Evolutionary conservation across 1,140 invertebrate genomes (phyloP).

Genomic region (Liolophura sinensis): DNA sequence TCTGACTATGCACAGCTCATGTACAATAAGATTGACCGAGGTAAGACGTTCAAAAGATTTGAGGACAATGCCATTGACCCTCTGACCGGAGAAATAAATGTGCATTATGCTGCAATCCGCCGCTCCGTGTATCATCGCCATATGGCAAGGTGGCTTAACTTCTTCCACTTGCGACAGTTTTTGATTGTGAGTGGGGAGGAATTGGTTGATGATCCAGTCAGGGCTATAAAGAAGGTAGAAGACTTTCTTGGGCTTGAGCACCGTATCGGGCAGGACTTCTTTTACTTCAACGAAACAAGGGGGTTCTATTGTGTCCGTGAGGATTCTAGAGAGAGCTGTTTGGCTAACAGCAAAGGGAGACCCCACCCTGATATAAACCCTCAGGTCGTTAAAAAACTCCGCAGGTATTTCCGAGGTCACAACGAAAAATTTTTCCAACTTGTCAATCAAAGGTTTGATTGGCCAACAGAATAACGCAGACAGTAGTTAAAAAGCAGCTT

Average conservation of each 20-base stretch:
- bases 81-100: slow-evolving; percentile 36
- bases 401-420: slow-evolving; percentile 52
- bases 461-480: slow-evolving; percentile 17
- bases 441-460: slow-evolving; percentile 29
- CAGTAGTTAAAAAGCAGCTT: no score
- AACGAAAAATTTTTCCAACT: slow-evolving; percentile 53
- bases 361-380: slow-evolving; percentile 53
- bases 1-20: slow-evolving; percentile 83
- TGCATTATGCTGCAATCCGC: slow-evolving; percentile 66
- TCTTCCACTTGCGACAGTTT: slow-evolving; percentile 75
- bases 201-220: slow-evolving; percentile 80
- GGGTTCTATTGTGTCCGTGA: slow-evolving; percentile 57
- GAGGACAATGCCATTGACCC: slow-evolving; percentile 40
- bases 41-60: slow-evolving; percentile 33
- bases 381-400: slow-evolving; percentile 47
- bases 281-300: slow-evolving; percentile 53
- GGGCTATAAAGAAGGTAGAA: slow-evolving; percentile 80
- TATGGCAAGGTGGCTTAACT: slow-evolving; percentile 82
- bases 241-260: slow-evolving; percentile 82
- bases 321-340: slow-evolving; percentile 41
- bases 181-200: slow-evolving; percentile 86
- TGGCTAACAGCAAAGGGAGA: slow-evolving; percentile 58
- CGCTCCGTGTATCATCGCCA: slow-evolving; percentile 84
- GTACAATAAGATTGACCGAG: slow-evolving; percentile 14
- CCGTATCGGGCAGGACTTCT: slow-evolving; percentile 79